Percentiles rank a stretch among this genome's conserved stretches.
Conservation (phyloP, 2,113 vertebrate genomes). For the Sorex araneus region DNA sequence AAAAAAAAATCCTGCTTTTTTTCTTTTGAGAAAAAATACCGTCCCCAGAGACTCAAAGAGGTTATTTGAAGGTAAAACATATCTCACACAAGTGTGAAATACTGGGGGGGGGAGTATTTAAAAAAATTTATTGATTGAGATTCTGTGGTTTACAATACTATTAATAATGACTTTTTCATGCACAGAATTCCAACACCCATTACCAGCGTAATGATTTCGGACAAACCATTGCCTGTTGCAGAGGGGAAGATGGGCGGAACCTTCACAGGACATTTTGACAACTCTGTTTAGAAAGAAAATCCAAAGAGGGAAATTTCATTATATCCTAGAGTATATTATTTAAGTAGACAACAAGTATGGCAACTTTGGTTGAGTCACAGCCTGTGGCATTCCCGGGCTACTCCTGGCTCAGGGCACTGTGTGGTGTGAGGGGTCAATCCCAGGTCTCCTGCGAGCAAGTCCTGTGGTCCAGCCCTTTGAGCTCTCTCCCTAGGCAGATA, state of each 20-base stretch:
- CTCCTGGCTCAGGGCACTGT: too few relatives aligned
- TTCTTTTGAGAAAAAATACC: slow-evolving; percentile 57
- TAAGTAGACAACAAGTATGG: slow-evolving; percentile 49
- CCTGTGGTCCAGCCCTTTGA: too few relatives aligned
- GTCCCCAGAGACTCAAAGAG: slow-evolving; percentile 19
- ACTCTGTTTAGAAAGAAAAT: slow-evolving; percentile 48
- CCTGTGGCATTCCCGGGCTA: too few relatives aligned
- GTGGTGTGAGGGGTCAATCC: too few relatives aligned
- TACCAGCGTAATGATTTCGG: slow-evolving; percentile 30
- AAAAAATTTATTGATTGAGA: too few relatives aligned
- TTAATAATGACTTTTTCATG: too few relatives aligned
- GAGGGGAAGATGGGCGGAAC: slow-evolving; percentile 30
- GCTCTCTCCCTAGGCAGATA: too few relatives aligned
- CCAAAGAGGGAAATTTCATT: slow-evolving; percentile 41
- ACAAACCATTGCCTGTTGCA: slow-evolving; percentile 40
- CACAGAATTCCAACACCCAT: too few relatives aligned
- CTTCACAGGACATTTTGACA: slow-evolving; percentile 36
- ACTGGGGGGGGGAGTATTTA: not conserved
- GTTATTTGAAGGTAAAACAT: slow-evolving; percentile 52
- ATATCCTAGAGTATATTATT: slow-evolving; percentile 41
- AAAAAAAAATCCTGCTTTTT: slow-evolving; percentile 28
- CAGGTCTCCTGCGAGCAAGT: too few relatives aligned
- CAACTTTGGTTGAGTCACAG: not conserved
- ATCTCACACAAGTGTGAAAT: slow-evolving; percentile 67
- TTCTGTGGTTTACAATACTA: too few relatives aligned